phyloP scores from a whole-genome alignment of 2,888 invertebrate genomes.

The Oithona nana region DNA sequence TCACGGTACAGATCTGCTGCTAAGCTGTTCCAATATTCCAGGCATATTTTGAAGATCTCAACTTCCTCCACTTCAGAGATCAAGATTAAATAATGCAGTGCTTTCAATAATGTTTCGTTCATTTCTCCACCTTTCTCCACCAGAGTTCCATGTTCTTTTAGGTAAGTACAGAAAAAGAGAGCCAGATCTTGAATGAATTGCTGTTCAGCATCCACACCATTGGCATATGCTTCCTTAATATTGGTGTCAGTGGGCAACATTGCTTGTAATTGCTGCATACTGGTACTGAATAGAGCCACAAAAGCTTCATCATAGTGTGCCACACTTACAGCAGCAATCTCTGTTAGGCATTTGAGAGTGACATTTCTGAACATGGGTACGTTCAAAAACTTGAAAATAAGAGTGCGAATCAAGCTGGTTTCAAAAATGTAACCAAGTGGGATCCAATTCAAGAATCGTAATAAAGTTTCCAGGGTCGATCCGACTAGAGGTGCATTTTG shows the following conservation, averaged over 20 bases:
- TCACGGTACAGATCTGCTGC: conserved; percentile 80
- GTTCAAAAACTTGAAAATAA: conserved; percentile 88
- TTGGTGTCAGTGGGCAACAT: conserved; percentile 82
- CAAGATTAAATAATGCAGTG: conserved; percentile 63
- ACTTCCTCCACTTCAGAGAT: conserved; percentile 97
- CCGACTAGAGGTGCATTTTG: conserved; percentile 90
- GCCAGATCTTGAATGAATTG: conserved; percentile 97
- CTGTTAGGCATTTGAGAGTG: conserved; percentile 91
- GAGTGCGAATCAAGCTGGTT: conserved; percentile 80
- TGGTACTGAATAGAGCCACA: conserved; percentile 29
- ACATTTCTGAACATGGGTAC: conserved; percentile 96
- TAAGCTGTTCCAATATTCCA: conserved; percentile 95
- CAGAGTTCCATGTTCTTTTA: conserved; percentile 83
- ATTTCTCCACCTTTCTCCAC: conserved; percentile 65
- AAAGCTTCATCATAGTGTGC: conserved; percentile 79
- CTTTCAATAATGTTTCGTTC: conserved; percentile 54
- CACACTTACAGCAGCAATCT: conserved; percentile 80
- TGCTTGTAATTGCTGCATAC: conserved; percentile 23
- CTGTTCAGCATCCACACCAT: conserved; percentile 84
- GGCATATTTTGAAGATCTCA: conserved; percentile 97
- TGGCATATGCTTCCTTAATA: conserved; percentile 79
- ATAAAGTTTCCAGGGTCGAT: conserved; percentile 81
- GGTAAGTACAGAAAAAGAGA: conserved; percentile 83
- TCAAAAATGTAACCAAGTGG: conserved; percentile 99
- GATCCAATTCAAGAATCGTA: conserved; percentile 97